Evolutionary conservation across 2,888 invertebrate genomes (phyloP).

Genomic region (Brachyptera putata): DNA sequence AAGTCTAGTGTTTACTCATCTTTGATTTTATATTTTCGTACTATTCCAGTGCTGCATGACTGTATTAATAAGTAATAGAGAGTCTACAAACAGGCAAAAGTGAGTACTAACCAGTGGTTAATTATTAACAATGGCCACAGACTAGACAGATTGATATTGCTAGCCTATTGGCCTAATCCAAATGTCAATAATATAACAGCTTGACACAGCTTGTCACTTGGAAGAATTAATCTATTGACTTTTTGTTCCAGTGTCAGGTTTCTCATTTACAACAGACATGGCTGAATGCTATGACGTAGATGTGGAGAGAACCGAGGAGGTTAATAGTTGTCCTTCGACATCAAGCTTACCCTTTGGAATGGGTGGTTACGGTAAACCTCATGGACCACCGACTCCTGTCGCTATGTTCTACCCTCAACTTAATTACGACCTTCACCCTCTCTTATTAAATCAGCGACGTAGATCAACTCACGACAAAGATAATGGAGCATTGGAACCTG

Average conservation of each 20-base stretch:
- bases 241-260: slow-evolving; percentile 26
- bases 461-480: slow-evolving; percentile 27
- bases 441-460: slow-evolving; percentile 31
- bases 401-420: slow-evolving; percentile 37
- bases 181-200: too few relatives aligned
- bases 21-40: background rate
- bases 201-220: too few relatives aligned
- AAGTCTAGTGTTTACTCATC: background rate
- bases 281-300: slow-evolving; percentile 32
- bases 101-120: background rate
- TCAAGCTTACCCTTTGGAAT: slow-evolving; percentile 34
- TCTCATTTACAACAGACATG: slow-evolving; percentile 32
- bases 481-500: slow-evolving; percentile 9
- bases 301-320: slow-evolving; percentile 31
- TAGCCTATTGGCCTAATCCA: too few relatives aligned
- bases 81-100: background rate
- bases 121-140: background rate
- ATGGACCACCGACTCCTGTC: slow-evolving; percentile 32
- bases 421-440: slow-evolving; percentile 35
- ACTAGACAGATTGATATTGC: background rate
- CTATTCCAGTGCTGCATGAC: slow-evolving; percentile 10
- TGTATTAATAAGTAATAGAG: slow-evolving; percentile 1
- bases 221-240: too few relatives aligned
- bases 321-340: slow-evolving; percentile 30
- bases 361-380: slow-evolving; percentile 30